Percentiles rank a stretch among this genome's conserved stretches.
Evolutionary conservation across 2,113 vertebrate genomes (phyloP).

Genomic region (Clinocottus analis): DNA sequence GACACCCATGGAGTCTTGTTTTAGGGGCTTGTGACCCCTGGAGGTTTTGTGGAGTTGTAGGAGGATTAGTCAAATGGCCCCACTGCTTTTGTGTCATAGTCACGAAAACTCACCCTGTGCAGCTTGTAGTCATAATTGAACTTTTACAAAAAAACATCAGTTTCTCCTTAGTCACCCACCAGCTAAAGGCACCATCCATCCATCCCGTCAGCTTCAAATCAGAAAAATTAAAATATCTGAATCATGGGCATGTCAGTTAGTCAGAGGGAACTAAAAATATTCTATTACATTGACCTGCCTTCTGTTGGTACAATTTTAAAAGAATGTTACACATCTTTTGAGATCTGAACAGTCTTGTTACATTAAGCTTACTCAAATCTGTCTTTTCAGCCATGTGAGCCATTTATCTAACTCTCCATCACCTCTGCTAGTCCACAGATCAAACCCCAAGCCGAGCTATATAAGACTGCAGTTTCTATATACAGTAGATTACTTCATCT

Average conservation of each 20-base stretch:
- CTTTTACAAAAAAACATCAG: conserved; percentile 69
- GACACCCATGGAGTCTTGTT: conserved; percentile 76
- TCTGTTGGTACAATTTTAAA: conserved; percentile 38
- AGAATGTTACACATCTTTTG: conserved; percentile 14
- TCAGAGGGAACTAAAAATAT: conserved; percentile 1
- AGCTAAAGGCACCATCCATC: conserved; percentile 31
- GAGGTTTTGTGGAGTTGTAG: conserved; percentile 45
- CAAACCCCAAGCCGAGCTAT: conserved; percentile 24
- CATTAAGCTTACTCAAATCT: conserved; percentile 19
- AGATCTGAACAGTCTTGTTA: conserved; percentile 29
- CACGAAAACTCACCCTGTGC: conserved; percentile 75
- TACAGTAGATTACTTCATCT: conserved; percentile 1
- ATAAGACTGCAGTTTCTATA: conserved; percentile 8
- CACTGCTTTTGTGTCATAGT: conserved; percentile 76
- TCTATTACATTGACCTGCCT: conserved; percentile 13
- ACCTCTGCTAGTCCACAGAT: conserved; percentile 21
- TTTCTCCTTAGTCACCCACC: conserved; percentile 33
- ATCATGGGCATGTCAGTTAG: conserved; percentile 26
- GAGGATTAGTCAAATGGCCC: conserved; percentile 66
- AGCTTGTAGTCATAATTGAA: conserved; percentile 82
- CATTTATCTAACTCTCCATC: conserved; percentile 21
- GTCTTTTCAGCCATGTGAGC: conserved; percentile 25
- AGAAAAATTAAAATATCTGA: conserved; percentile 42
- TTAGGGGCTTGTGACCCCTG: conserved; percentile 70
- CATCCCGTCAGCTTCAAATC: conserved; percentile 15